A percentile compares a stretch with the other conserved stretches of the same genome.
Conservation (phyloP, 2,113 vertebrate genomes). For the Isurus oxyrinchus region DNA sequence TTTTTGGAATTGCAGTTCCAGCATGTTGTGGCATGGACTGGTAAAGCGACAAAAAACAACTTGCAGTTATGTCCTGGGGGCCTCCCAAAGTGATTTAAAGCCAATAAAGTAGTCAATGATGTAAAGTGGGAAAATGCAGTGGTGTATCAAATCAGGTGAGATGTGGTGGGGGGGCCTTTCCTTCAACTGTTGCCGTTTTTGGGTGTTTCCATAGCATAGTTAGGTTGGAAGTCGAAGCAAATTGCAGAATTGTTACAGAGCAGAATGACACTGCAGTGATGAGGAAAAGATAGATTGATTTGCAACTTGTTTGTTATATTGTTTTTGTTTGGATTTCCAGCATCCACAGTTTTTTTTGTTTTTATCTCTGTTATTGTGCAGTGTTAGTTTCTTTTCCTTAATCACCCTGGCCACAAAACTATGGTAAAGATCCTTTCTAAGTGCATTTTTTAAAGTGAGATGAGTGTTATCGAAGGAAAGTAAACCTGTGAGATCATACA, state of each 20-base stretch:
- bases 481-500: neutral
- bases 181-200: neutral
- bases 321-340: too few species aligned
- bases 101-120: neutral
- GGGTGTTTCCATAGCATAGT: neutral
- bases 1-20: too few species aligned
- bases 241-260: too few species aligned
- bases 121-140: too few species aligned
- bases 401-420: neutral
- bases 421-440: neutral
- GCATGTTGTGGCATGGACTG: too few species aligned
- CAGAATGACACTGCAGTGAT: neutral
- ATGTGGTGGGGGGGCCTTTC: neutral
- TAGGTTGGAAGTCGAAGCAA: neutral
- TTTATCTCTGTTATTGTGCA: neutral
- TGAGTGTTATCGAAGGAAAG: neutral
- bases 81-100: neutral
- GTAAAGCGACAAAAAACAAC: neutral
- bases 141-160: neutral
- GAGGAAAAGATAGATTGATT: neutral
- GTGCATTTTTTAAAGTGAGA: neutral
- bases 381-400: neutral
- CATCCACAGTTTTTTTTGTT: too few species aligned
- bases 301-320: neutral
- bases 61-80: neutral